Percentiles rank a stretch among this genome's conserved stretches.
phyloP scores from a whole-genome alignment of 2,113 vertebrate genomes.

The Chinchilla lanigera region DNA sequence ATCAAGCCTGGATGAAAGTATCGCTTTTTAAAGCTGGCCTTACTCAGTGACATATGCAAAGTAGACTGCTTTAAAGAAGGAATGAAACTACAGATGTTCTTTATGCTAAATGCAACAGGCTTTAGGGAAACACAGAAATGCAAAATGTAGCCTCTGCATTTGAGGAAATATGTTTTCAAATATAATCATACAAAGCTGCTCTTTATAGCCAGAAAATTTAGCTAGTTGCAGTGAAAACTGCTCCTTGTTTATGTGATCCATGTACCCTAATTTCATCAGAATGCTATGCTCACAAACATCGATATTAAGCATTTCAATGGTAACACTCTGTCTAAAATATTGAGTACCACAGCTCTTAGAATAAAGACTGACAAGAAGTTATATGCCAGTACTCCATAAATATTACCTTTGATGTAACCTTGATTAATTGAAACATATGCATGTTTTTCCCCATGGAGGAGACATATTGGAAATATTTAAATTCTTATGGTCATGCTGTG shows the following conservation, averaged over 20 bases:
- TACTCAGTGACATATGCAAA: background rate
- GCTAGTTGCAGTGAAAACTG: background rate
- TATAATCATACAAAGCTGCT: background rate
- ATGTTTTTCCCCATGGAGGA: constrained; percentile 5
- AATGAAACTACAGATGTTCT: background rate
- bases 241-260: background rate
- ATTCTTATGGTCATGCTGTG: constrained; percentile 60
- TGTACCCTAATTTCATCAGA: background rate
- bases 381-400: background rate
- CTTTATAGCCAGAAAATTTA: background rate
- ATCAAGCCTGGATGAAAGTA: background rate
- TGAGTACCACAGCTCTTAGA: background rate
- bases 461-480: constrained; percentile 70
- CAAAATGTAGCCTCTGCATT: background rate
- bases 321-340: background rate
- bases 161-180: constrained; percentile 15
- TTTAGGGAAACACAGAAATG: background rate
- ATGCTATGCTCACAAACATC: background rate
- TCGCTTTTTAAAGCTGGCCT: background rate
- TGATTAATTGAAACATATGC: constrained; percentile 50
- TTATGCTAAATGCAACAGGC: background rate
- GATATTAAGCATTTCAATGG: background rate
- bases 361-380: background rate
- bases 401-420: constrained; percentile 47
- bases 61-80: background rate